Conservation (phyloP, 1,140 invertebrate genomes). For the Cydia amplana region DNA sequence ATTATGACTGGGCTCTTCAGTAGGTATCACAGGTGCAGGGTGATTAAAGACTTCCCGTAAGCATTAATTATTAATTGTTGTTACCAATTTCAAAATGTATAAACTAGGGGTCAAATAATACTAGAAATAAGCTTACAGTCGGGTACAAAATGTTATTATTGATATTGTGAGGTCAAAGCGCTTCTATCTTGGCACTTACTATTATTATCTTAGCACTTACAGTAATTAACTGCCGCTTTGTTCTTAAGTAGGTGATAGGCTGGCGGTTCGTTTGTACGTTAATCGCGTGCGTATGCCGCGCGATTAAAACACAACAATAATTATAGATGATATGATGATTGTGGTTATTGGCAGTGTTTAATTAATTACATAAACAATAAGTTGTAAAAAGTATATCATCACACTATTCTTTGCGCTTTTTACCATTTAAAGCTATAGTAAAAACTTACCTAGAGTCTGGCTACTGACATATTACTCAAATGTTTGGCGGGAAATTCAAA, state of each 20-base stretch:
- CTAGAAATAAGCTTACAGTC: background rate
- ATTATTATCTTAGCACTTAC: slow-evolving; percentile 24
- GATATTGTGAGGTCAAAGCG: background rate
- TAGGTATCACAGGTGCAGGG: too few relatives aligned
- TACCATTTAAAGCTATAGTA: too few relatives aligned
- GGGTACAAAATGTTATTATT: background rate
- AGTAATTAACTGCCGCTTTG: slow-evolving; percentile 23
- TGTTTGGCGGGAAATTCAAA: too few relatives aligned
- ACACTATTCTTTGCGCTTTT: too few relatives aligned
- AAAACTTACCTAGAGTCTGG: too few relatives aligned
- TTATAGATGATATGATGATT: background rate
- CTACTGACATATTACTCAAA: too few relatives aligned
- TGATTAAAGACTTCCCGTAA: too few relatives aligned
- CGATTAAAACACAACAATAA: background rate
- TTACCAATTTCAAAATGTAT: background rate
- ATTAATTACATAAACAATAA: too few relatives aligned
- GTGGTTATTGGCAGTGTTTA: background rate
- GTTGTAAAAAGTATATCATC: too few relatives aligned
- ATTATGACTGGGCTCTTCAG: too few relatives aligned
- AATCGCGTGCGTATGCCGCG: background rate
- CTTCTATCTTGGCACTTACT: slow-evolving; percentile 21
- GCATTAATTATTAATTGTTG: too few relatives aligned
- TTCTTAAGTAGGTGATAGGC: slow-evolving; percentile 17
- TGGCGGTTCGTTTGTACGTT: slow-evolving; percentile 1
- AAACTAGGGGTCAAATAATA: background rate